These are phyloP conservation scores for Stegana nigrithorax DNA, from an alignment of 2,888 invertebrate genomes.

Conservation along the genomic window DNA sequence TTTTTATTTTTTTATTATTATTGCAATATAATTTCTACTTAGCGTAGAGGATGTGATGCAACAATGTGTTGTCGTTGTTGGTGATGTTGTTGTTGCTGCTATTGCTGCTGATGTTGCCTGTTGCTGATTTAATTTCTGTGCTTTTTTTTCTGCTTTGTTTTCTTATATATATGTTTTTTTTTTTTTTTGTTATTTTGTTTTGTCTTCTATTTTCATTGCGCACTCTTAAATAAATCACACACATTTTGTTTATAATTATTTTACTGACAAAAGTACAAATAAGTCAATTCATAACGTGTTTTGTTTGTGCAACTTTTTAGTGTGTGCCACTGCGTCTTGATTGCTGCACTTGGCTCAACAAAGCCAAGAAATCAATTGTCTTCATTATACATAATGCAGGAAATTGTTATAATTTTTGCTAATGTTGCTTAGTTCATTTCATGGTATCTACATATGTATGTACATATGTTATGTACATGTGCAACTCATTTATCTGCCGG, in stretches of 20 bases:
- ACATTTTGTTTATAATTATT: constrained; percentile 62
- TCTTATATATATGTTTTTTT: not conserved
- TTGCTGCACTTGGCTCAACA: not conserved
- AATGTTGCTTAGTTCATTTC: no score
- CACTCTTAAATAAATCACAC: constrained; percentile 62
- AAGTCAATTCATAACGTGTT: constrained; percentile 3
- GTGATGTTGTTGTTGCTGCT: constrained; percentile 25
- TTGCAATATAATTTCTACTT: constrained; percentile 34
- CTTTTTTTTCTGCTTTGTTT: not conserved
- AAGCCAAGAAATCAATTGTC: constrained; percentile 6
- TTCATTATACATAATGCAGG: constrained; percentile 4
- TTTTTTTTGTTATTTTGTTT: constrained; percentile 18
- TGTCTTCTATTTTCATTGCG: no score
- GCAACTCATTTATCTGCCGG: no score
- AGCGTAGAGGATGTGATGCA: constrained; percentile 39
- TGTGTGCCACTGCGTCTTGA: not conserved
- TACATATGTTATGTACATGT: no score
- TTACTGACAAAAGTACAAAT: constrained; percentile 14
- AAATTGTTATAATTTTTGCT: constrained; percentile 16
- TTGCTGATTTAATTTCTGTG: constrained; percentile 20
- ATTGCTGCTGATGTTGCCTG: constrained; percentile 21
- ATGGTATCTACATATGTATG: no score
- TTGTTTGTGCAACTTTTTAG: not conserved
- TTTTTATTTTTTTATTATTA: constrained; percentile 24
- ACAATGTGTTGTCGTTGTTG: constrained; percentile 24